A percentile compares a stretch with the other conserved stretches of the same genome.
Evolutionary conservation across 2,113 vertebrate species (phyloP).

Genomic region (Ranitomeya variabilis): DNA sequence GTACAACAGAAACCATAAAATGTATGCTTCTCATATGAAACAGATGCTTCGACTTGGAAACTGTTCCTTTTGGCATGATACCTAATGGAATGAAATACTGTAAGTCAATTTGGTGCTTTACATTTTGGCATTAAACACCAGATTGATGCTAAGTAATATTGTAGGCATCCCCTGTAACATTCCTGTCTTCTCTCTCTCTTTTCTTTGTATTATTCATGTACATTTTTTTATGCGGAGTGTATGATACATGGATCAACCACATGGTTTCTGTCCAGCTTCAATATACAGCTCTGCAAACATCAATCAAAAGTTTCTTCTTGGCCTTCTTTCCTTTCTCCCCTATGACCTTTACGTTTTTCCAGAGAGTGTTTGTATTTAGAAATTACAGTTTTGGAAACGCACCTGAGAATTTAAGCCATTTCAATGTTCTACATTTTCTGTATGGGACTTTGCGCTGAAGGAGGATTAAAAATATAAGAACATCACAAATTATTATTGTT

Average conservation of each 20-base stretch:
- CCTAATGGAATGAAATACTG: conserved; percentile 21
- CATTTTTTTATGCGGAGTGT: background rate
- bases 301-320: conserved; percentile 3
- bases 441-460: background rate
- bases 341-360: conserved; percentile 19
- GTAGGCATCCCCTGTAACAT: background rate
- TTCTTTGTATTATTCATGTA: background rate
- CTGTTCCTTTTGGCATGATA: conserved; percentile 19
- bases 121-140: conserved; percentile 1
- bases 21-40: conserved; percentile 38
- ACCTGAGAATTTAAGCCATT: background rate
- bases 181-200: background rate
- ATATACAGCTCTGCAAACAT: conserved; percentile 27
- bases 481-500: background rate
- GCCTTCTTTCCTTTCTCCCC: background rate
- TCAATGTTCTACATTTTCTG: background rate
- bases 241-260: background rate
- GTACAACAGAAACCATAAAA: conserved; percentile 8
- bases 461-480: background rate
- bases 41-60: conserved; percentile 45
- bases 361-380: conserved; percentile 4
- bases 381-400: background rate
- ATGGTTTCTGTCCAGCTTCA: background rate
- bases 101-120: conserved; percentile 18
- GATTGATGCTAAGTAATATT: conserved; percentile 32